Evolutionary conservation across 1,140 invertebrate genomes (phyloP), one percentile per base, ranked within the genome.

Genomic region (Eriocheir sinensis): DNA sequence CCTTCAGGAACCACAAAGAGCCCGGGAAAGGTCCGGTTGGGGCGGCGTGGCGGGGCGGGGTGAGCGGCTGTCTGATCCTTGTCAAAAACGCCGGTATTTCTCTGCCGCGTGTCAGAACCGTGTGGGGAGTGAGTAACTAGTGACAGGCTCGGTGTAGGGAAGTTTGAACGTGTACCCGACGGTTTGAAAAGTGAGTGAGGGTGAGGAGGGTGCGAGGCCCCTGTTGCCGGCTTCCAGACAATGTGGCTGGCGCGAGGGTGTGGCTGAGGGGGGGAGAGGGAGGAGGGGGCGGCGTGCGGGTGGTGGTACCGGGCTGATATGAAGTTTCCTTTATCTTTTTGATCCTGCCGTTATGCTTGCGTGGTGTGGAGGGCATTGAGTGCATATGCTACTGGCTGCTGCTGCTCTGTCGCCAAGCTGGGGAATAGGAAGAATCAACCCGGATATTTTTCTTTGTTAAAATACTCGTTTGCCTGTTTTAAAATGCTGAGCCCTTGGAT

Each of bases 151-250:
- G 21, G n/a, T n/a, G 60, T 72, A n/a, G 60, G 21, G n/a, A 1
- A n/a, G 8, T 72, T 72, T 72, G 8, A 2, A 72, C 27, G 1
- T n/a, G 6, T 21, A 72, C 1, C 2, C 8, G 9, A n/a, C n/a
- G 2, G 6, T 21, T 6, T 72, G 60, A 1, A 21, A 21, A 6
- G 0, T 72, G 8, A n/a, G 60, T 2, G 60, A n/a, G 60, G 3
- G 27, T n/a, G 27, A n/a, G 60, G 6, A n/a, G 60, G 27, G 21
- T 72, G 2, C n/a, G 60, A 72, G 60, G 44, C 15, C 44, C 44
- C 44, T 72, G 60, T 72, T 72, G 60, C 60, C 60, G 60, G 60
- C 60, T 72, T 72, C 53, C 60, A 72, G 60, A 72, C 60, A 72
- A 88, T 88, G 34, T 44, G 41, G 41, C 36, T 41, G 27, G n/a